These are phyloP conservation scores for Cheumatopsyche charites DNA, from an alignment of 1,140 invertebrate species.

Conservation along the genomic window DNA sequence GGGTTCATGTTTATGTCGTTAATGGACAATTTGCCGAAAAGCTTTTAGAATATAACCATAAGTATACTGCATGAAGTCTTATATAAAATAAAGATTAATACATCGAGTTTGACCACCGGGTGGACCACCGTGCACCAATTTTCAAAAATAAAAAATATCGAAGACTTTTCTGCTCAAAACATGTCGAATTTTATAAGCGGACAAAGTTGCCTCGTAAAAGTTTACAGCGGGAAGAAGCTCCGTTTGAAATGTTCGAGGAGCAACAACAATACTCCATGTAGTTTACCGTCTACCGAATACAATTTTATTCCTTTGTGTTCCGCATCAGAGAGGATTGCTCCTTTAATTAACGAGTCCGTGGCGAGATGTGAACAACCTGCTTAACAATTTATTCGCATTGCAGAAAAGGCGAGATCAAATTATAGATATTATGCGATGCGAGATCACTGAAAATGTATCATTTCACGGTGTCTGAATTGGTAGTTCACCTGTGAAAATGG, in stretches of 20 bases:
- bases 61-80: no score
- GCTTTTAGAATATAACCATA: no score
- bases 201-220: conserved; percentile 13
- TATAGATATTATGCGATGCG: conserved; percentile 5
- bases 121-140: background rate
- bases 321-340: no score
- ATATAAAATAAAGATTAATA: no score
- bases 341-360: no score
- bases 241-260: conserved; percentile 5
- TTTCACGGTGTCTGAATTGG: background rate
- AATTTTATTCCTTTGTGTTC: no score
- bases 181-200: no score
- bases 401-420: background rate
- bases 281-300: no score
- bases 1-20: background rate
- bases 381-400: no score
- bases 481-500: background rate
- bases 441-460: conserved; percentile 2
- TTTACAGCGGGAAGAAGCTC: background rate
- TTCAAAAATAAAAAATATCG: no score
- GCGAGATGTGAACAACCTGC: no score
- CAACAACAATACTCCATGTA: background rate
- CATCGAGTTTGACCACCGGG: background rate
- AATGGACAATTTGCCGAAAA: background rate
- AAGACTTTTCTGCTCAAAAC: no score